Percentiles rank a stretch among this genome's conserved stretches.
These are phyloP conservation scores for Pomatorhinus ruficollis DNA, from an alignment of 2,113 vertebrate genomes.

Conservation along the genomic window DNA sequence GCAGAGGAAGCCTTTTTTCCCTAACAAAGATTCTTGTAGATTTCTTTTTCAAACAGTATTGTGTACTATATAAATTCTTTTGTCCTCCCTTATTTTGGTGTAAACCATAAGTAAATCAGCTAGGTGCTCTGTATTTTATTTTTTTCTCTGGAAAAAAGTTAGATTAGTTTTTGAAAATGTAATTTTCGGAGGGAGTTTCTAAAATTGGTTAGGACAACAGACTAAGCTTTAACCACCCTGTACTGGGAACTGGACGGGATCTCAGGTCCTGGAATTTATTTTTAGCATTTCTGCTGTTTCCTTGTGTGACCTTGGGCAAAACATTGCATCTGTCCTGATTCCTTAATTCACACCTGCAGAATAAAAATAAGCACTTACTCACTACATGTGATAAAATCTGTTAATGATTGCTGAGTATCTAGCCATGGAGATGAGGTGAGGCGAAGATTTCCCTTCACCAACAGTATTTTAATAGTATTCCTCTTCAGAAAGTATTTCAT, in stretches of 20 bases:
- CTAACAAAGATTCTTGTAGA: background rate
- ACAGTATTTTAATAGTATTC: slow-evolving; percentile 41
- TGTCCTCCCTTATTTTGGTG: background rate
- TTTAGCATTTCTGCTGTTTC: background rate
- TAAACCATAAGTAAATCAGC: background rate
- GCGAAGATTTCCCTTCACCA: slow-evolving; percentile 25
- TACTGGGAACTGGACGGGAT: background rate
- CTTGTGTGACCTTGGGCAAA: slow-evolving; percentile 18
- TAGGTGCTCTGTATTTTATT: background rate
- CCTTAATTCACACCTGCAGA: slow-evolving; percentile 43
- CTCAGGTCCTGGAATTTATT: slow-evolving; percentile 2
- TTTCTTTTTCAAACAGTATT: background rate
- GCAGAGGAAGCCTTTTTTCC: background rate
- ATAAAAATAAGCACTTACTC: slow-evolving; percentile 49
- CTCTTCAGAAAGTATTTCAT: slow-evolving; percentile 39
- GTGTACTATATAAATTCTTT: background rate
- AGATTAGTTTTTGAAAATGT: background rate
- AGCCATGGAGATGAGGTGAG: background rate
- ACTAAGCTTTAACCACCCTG: background rate
- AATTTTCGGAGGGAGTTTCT: background rate
- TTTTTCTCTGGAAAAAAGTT: background rate
- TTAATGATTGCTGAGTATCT: slow-evolving; percentile 12
- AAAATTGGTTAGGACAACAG: background rate
- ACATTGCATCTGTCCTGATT: slow-evolving; percentile 4
- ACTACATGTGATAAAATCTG: slow-evolving; percentile 43